Evolutionary conservation across 2,797 vertebrate species (phyloP).

Genomic region (Hydrocynus forskahlii): DNA sequence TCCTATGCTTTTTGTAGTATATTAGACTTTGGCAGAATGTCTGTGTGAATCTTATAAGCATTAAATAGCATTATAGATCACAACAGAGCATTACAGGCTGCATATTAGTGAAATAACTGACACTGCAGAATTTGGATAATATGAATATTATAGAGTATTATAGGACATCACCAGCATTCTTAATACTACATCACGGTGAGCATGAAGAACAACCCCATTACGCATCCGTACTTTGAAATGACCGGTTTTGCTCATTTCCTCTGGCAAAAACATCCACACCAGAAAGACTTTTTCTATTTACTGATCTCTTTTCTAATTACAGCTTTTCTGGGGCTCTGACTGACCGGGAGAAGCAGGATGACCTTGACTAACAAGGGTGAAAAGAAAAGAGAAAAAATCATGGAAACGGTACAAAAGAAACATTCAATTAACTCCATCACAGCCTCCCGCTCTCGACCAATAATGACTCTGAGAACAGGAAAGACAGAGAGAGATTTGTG

Average conservation of each 20-base stretch:
- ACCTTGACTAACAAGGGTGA: slow-evolving; percentile 26
- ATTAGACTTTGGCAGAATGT: too few species aligned
- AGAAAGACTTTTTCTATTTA: slow-evolving; percentile 16
- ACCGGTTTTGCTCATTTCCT: slow-evolving; percentile 10
- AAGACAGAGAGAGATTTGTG: neutral
- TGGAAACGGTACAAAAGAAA: neutral
- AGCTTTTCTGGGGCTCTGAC: slow-evolving; percentile 20
- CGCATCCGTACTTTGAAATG: neutral
- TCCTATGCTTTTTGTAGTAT: too few species aligned
- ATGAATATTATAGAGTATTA: neutral
- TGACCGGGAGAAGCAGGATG: slow-evolving; percentile 39
- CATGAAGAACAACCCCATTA: neutral
- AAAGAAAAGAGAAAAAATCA: slow-evolving; percentile 26
- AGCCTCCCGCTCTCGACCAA: neutral
- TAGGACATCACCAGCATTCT: neutral
- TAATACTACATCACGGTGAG: neutral
- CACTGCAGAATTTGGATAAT: too few species aligned
- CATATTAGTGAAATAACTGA: too few species aligned
- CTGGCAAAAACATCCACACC: neutral
- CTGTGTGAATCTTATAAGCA: too few species aligned
- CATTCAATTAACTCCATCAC: slow-evolving; percentile 8
- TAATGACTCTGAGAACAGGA: neutral
- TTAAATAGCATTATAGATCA: too few species aligned
- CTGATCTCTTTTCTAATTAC: slow-evolving; percentile 46
- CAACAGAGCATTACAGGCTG: too few species aligned